A percentile compares a stretch with the other conserved stretches of the same genome.
These are phyloP conservation scores for Acronicta aceris DNA, from an alignment of 2,888 invertebrate genomes.

Conservation along the genomic window DNA sequence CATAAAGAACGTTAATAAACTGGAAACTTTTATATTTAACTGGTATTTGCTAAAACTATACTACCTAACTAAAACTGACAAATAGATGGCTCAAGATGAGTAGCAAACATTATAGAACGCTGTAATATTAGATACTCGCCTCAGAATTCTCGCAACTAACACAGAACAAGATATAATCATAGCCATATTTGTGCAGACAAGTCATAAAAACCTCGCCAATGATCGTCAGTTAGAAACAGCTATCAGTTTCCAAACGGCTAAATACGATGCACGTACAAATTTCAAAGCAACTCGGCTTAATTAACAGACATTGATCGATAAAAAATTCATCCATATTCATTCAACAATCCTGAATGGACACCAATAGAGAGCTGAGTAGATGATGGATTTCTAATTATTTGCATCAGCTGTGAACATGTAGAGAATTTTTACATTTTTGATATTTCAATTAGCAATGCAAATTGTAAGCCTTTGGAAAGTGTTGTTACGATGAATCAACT, in stretches of 20 bases:
- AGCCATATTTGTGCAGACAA: conserved; percentile 2
- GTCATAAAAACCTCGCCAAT: conserved; percentile 25
- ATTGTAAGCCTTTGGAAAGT: conserved; percentile 54
- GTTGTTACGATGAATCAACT: conserved; percentile 57
- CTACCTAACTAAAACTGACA: conserved; percentile 2
- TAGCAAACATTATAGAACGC: neutral
- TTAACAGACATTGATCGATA: conserved; percentile 42
- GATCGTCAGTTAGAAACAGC: conserved; percentile 14
- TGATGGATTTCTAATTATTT: conserved; percentile 61
- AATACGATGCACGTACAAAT: conserved; percentile 28
- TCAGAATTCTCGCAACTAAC: conserved; percentile 5
- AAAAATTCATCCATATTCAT: conserved; percentile 56
- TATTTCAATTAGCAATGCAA: conserved; percentile 61
- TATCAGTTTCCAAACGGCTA: conserved; percentile 24
- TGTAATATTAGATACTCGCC: neutral
- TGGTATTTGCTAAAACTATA: conserved; percentile 32
- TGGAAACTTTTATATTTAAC: conserved; percentile 48
- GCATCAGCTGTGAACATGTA: conserved; percentile 52
- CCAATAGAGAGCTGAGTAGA: conserved; percentile 47
- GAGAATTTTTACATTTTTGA: conserved; percentile 52
- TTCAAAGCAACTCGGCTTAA: conserved; percentile 26
- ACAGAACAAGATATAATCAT: conserved; percentile 13
- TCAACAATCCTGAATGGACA: conserved; percentile 45
- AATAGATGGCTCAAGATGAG: conserved; percentile 14
- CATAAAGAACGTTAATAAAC: neutral